Evolutionary conservation across 2,113 vertebrate genomes (phyloP).

Genomic region (Hipposideros armiger): DNA sequence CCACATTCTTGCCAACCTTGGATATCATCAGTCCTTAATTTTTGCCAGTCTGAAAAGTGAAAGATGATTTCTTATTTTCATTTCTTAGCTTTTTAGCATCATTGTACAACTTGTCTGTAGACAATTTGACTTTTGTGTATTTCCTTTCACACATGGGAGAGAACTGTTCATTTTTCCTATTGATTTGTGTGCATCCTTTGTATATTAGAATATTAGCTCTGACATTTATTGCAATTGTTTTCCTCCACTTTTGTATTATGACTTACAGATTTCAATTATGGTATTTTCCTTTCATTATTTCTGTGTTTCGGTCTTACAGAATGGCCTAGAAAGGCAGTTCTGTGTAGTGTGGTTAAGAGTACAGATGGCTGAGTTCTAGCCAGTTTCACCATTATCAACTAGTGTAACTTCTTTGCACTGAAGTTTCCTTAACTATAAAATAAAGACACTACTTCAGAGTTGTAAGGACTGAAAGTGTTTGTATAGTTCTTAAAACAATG

Average conservation of each 20-base stretch:
- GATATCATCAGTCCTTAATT: not conserved
- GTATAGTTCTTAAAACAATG: not conserved
- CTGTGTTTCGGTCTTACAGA: not conserved
- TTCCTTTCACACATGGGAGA: not conserved
- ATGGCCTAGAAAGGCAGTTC: not conserved
- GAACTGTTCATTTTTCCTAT: not conserved
- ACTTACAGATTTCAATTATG: not conserved
- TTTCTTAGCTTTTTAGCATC: conserved; percentile 42
- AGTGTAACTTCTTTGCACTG: not conserved
- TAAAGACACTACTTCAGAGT: not conserved
- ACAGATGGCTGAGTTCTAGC: not conserved
- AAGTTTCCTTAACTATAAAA: not conserved
- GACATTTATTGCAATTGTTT: not conserved
- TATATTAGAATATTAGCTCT: conserved; percentile 23
- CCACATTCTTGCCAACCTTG: not conserved
- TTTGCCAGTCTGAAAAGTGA: not conserved
- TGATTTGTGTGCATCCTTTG: not conserved
- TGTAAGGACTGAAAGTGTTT: not conserved
- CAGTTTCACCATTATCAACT: not conserved
- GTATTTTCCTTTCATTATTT: not conserved
- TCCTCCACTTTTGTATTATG: not conserved
- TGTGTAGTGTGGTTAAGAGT: not conserved
- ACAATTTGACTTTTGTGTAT: not conserved
- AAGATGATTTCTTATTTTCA: not conserved
- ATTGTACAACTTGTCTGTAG: not conserved